Evolutionary conservation across 1,140 invertebrate genomes (phyloP), one percentile per base, ranked within the genome.

Genomic region (Lethrus apterus): DNA sequence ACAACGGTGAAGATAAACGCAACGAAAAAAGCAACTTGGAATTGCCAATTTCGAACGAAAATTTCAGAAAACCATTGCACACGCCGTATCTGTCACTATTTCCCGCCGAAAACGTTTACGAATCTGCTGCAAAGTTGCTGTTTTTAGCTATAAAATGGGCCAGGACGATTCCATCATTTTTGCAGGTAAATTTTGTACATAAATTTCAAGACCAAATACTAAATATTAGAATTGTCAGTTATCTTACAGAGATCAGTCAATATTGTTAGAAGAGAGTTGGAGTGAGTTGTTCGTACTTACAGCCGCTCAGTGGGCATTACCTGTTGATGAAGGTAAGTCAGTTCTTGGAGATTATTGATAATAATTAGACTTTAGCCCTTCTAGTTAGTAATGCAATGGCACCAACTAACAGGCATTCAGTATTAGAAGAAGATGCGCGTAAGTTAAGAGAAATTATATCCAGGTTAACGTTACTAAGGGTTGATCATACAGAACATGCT

Each of bases 401-500:
- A 9, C 64, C 68, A 20, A 51, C 54, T 13, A 51, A 56, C 3
- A 55, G 66, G 32, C 67, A 70, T 26, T 47, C 57, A 3, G 44
- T 53, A 5, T 57, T 73, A 15, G 64, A 69, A 46, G 65, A 69
- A 41, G 70, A 71, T 51, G 65, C 65, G 0, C 32, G 62, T 20
- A 77, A 48, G 70, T 71, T 63, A 63, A 72, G 33, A 70, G 78
- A 61, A 67, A 72, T 42, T 44, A 68, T 88, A 10, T 71, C 73
- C n/a, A 74, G 80, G 54, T 76, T 89, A 50, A 68, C 72, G 14
- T 64, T 77, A 0, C 66, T 83, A 26, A 70, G 76, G 48, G 73
- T 89, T 4, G 87, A 92, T 64, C 79, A 86, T 57, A 87, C 84
- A 0, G 89, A 93, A 61, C 86, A 83, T 57, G 84, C 89, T 15